Evolutionary conservation across 1,140 invertebrate species (phyloP).

Genomic region (Drosophila bocki): DNA sequence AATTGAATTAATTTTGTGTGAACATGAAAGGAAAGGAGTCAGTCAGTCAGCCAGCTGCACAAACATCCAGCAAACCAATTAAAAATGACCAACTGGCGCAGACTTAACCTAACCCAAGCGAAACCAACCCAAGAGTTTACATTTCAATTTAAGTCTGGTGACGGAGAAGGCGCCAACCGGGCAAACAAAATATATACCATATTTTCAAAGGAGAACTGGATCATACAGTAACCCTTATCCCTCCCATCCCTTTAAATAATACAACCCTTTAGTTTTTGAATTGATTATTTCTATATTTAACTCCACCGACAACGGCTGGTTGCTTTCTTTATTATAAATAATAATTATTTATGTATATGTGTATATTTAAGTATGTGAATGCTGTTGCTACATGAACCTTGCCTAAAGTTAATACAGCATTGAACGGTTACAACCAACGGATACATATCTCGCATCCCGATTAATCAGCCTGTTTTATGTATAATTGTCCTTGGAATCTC

Average conservation of each 20-base stretch:
- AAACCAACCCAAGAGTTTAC: constrained; percentile 2
- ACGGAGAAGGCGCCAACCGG: constrained; percentile 1
- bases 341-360: constrained; percentile 31
- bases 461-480: constrained; percentile 36
- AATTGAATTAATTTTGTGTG: constrained; percentile 71
- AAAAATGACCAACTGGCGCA: constrained; percentile 41
- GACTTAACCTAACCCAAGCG: constrained; percentile 32
- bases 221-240: neutral
- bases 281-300: constrained; percentile 20
- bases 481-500: constrained; percentile 51
- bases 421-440: constrained; percentile 69
- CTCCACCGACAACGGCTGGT: constrained; percentile 5
- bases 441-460: constrained; percentile 12
- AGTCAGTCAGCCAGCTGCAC: constrained; percentile 60
- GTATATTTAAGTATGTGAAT: constrained; percentile 43
- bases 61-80: constrained; percentile 80
- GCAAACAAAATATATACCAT: neutral
- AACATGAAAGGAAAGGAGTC: constrained; percentile 31
- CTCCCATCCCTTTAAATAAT: neutral
- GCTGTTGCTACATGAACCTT: constrained; percentile 56
- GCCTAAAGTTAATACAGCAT: constrained; percentile 61
- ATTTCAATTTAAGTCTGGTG: constrained; percentile 15
- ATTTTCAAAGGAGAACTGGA: neutral
- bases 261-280: neutral
- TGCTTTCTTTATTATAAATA: constrained; percentile 36